Evolutionary conservation across 2,888 invertebrate species (phyloP), one percentile per base, ranked within the genome.

Genomic region (Tetragnatha montana): DNA sequence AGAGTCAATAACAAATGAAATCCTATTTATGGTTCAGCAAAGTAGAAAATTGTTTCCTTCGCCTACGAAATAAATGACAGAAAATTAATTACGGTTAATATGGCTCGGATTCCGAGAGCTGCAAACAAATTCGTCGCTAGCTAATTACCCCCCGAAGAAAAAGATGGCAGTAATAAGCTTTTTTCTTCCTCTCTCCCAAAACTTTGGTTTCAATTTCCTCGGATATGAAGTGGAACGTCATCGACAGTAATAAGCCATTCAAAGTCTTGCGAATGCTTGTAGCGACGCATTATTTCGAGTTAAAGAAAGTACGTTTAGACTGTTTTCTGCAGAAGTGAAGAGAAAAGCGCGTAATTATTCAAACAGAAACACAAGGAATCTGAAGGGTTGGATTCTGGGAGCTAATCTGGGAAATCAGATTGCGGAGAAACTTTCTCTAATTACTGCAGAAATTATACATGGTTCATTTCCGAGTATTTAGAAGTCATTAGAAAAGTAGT

Each of bases 81-180:
- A 6, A 79, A 85, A 85, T 85, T 79, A 85, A 85, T 79, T 85
- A 73, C 71, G 51, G 22, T 17, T 81, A 35, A 79, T 79, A 79
- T 21, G 22, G 47, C 4, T 21, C n/a, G 19, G 47, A 68, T 51
- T 19, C 10, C 22, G 22, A 21, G 7, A 60, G n/a, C 21, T 81
- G 19, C 70, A 70, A 68, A 47, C n/a, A 22, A 35, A 47, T 70
- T 69, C 49, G 8, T 70, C 47, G 14, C n/a, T 19, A 70, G 74
- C 82, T 82, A 51, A 81, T 73, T 73, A 73, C 49, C 73, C 51
- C 51, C 50, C 17, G 60, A 51, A 47, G 19, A 49, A 81, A 81
- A 81, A 70, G 19, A 19, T 68, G 69, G 22, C 7, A 6, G n/a
- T 73, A 73, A 73, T 73, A 8, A 21, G 22, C n/a, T 69, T 80